Evolutionary conservation across 2,888 invertebrate species (phyloP).

Genomic region (Polydrusus pterygomalis): DNA sequence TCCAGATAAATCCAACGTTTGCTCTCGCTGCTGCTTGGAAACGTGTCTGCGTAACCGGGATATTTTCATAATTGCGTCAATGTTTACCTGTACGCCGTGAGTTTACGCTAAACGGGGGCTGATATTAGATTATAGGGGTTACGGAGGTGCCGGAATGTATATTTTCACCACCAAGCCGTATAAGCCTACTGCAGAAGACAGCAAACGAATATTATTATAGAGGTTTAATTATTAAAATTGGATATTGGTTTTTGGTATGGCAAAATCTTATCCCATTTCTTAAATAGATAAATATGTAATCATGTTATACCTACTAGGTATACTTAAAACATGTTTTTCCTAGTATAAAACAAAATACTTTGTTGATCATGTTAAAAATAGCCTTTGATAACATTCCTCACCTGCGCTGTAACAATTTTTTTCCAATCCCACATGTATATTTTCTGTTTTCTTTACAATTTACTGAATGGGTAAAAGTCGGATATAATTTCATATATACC

Average conservation of each 20-base stretch:
- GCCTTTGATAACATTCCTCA: too few relatives aligned
- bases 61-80: constrained; percentile 45
- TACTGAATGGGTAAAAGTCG: too few relatives aligned
- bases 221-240: not conserved
- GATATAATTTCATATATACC: too few relatives aligned
- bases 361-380: too few relatives aligned
- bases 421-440: too few relatives aligned
- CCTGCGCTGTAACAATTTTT: too few relatives aligned
- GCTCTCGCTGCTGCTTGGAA: constrained; percentile 15
- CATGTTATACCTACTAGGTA: too few relatives aligned
- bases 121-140: constrained; percentile 36
- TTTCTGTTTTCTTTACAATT: too few relatives aligned
- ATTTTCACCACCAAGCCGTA: constrained; percentile 3
- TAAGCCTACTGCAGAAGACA: not conserved
- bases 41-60: constrained; percentile 33
- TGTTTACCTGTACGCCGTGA: constrained; percentile 25
- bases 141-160: constrained; percentile 20
- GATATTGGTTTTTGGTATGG: not conserved
- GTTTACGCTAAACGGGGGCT: constrained; percentile 34
- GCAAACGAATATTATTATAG: not conserved
- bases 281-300: too few relatives aligned
- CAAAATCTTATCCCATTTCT: too few relatives aligned
- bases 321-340: too few relatives aligned
- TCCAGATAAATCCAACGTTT: not conserved
- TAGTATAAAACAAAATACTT: too few relatives aligned